phyloP scores from a whole-genome alignment of 2,113 vertebrate species.

The Peromyscus maniculatus region DNA sequence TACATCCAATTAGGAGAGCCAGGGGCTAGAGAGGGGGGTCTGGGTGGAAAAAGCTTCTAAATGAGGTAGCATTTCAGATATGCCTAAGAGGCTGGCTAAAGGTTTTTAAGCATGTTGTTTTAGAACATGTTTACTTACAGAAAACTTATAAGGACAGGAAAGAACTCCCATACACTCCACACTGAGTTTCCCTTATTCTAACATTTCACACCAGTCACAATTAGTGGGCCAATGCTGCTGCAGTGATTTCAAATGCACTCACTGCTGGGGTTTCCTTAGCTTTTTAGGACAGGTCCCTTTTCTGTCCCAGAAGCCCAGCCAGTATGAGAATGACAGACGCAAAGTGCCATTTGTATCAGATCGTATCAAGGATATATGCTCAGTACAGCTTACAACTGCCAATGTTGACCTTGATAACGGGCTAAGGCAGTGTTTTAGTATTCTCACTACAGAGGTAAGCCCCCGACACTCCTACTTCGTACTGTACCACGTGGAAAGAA shows the following conservation, averaged over 20 bases:
- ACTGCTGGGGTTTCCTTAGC: not conserved
- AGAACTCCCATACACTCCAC: not conserved
- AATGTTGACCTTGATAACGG: not conserved
- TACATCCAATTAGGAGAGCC: not conserved
- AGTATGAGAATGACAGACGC: not conserved
- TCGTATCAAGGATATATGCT: not conserved
- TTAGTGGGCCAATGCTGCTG: not conserved
- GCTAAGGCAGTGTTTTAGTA: not conserved
- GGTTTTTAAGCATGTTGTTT: not conserved
- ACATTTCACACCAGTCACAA: not conserved
- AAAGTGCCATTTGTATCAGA: conserved; percentile 18
- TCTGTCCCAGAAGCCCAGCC: not conserved
- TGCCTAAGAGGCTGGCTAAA: not conserved
- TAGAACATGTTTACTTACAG: not conserved
- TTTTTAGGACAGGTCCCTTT: not conserved
- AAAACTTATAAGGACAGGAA: not conserved
- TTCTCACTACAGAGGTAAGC: not conserved
- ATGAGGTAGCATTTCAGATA: not conserved
- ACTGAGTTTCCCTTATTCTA: not conserved
- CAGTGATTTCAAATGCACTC: not conserved
- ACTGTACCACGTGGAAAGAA: not conserved
- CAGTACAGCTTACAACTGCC: not conserved
- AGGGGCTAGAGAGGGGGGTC: not conserved
- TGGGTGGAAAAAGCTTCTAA: not conserved
- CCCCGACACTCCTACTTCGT: not conserved